Conservation (phyloP, 2,797 vertebrate species). For the Novumbra hubbsi region DNA sequence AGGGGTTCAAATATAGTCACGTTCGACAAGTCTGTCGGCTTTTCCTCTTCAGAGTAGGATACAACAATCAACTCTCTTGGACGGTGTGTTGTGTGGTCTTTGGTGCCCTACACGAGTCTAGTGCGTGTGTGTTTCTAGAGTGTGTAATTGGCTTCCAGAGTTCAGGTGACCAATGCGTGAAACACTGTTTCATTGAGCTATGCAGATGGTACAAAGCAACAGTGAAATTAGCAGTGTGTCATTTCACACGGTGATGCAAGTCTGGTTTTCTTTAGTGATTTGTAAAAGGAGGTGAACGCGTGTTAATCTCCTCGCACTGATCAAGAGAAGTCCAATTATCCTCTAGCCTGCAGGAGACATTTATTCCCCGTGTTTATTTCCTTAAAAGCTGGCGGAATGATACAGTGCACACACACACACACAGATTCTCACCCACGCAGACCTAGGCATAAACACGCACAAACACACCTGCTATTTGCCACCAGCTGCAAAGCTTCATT, state of each 20-base stretch:
- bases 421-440: conserved; percentile 19
- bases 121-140: background rate
- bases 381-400: conserved; percentile 39
- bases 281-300: conserved; percentile 34
- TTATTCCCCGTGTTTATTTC: conserved; percentile 54
- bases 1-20: background rate
- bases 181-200: conserved; percentile 7
- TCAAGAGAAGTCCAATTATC: conserved; percentile 53
- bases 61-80: conserved; percentile 10
- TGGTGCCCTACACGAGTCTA: background rate
- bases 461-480: conserved; percentile 30
- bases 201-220: background rate
- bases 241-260: conserved; percentile 38
- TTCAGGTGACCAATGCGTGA: conserved; percentile 20
- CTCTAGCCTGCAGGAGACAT: conserved; percentile 50
- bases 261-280: conserved; percentile 42
- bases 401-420: conserved; percentile 3
- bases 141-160: background rate
- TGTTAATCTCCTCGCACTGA: conserved; percentile 37
- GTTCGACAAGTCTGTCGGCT: background rate
- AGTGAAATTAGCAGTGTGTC: conserved; percentile 25
- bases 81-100: background rate
- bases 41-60: background rate
- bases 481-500: conserved; percentile 49
- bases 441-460: conserved; percentile 19